These are phyloP conservation scores for Ochotona curzoniae DNA, from an alignment of 2,113 vertebrate species.

Conservation along the genomic window DNA sequence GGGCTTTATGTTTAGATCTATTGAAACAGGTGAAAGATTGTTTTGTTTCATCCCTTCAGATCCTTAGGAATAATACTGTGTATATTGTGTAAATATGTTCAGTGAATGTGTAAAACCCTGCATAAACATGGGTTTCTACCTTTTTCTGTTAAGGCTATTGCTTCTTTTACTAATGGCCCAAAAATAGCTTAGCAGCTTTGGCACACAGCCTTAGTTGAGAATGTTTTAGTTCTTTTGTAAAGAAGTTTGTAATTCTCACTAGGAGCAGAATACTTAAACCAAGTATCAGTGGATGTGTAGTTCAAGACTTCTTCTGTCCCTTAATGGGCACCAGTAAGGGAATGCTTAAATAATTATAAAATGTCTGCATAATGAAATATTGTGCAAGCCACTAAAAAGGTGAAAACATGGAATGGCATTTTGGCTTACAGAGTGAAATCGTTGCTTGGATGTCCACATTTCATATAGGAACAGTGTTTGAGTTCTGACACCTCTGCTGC, in stretches of 20 bases:
- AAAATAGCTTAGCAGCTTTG: slow-evolving; percentile 15
- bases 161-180: neutral
- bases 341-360: slow-evolving; percentile 20
- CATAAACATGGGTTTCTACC: neutral
- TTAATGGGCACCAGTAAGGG: neutral
- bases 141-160: neutral
- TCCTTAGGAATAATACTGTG: slow-evolving; percentile 32
- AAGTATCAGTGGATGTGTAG: slow-evolving; percentile 28
- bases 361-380: neutral
- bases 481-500: too few species aligned
- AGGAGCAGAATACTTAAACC: slow-evolving; percentile 26
- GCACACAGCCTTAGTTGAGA: neutral
- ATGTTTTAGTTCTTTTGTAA: neutral
- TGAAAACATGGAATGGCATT: too few species aligned
- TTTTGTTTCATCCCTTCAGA: slow-evolving; percentile 47
- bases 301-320: neutral
- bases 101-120: slow-evolving; percentile 17
- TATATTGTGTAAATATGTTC: neutral
- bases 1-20: neutral
- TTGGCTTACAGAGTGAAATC: too few species aligned
- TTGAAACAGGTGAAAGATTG: slow-evolving; percentile 18
- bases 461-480: too few species aligned
- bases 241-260: slow-evolving; percentile 7
- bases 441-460: too few species aligned
- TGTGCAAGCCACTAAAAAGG: neutral